Base-by-base conservation (phyloP, 2,797 vertebrate genomes). In the Acrossocheilus fasciatus region DNA sequence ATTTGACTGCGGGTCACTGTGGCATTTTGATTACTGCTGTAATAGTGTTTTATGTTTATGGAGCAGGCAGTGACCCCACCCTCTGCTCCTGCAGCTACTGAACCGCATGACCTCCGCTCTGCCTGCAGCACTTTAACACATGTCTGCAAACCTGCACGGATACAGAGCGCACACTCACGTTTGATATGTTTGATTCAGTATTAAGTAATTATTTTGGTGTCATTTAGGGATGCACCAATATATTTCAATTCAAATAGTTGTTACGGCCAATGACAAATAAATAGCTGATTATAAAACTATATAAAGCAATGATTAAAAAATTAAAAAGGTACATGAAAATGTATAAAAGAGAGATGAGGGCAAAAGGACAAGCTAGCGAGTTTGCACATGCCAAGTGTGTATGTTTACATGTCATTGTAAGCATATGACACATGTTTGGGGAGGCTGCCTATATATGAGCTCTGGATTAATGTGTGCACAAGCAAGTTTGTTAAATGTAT, bases 21-120 rank as follows among this genome's bases (percentile, higher is more conserved):
- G 86, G 68, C 87, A 85, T 85, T 85, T 85, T 85, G 83, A 88
- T 70, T 81, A 82, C 78, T 50, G 78, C n/a, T 85, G 78, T 76
- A 88, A 88, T 81, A 81, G 72, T 88, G 79, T 85, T 88, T 84
- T 77, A 69, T 85, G 77, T 88, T 85, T 88, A 85, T 85, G 83
- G 77, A 57, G 68, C 23, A 47, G 52, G 41, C 52, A 83, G 69
- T 83, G 81, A 87, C 54, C 64, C 81, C 69, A 43, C 85, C 83
- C 72, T 88, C 72, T 85, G 78, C 84, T 62, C 84, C 77, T 73
- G 77, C 77, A 74, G 69, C 76, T 81, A 80, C 69, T 81, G 79
- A 81, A 81, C 69, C 23, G 2, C 69, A 52, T 66, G 69, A 79
- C 83, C 77, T 88, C 70, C 30, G 8, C 52, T 81, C 76, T 81